Evolutionary conservation across 2,113 vertebrate genomes (phyloP).

Genomic region (Scomber colias): DNA sequence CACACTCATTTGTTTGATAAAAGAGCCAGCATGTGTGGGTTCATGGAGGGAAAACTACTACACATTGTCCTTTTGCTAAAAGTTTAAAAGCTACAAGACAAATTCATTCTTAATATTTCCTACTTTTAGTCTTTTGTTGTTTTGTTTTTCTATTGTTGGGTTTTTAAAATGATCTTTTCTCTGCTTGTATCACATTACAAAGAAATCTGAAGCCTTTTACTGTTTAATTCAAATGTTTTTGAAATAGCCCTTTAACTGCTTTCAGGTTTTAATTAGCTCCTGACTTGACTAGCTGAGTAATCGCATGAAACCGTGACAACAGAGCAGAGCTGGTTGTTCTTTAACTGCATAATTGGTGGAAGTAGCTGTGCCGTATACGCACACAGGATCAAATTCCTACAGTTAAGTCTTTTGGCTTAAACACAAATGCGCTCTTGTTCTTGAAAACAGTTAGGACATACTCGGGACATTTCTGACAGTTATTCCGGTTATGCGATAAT

Average conservation of each 20-base stretch:
- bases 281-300: background rate
- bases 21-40: slow-evolving; percentile 35
- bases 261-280: background rate
- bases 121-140: background rate
- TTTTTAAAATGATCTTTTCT: background rate
- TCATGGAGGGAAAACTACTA: slow-evolving; percentile 57
- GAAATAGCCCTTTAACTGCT: background rate
- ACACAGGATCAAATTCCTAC: slow-evolving; percentile 59
- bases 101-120: background rate
- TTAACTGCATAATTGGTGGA: slow-evolving; percentile 24
- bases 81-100: background rate
- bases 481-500: slow-evolving; percentile 30
- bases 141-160: no score
- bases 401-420: slow-evolving; percentile 54
- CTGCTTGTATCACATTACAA: background rate
- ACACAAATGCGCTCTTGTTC: slow-evolving; percentile 65
- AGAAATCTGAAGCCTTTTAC: background rate
- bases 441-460: slow-evolving; percentile 21
- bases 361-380: slow-evolving; percentile 19
- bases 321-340: slow-evolving; percentile 25
- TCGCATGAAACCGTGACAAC: slow-evolving; percentile 8
- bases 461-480: slow-evolving; percentile 27
- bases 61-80: background rate
- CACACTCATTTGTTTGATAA: slow-evolving; percentile 57
- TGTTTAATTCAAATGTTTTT: background rate